Base-by-base conservation (phyloP, 2,797 vertebrate genomes). In the Urosaurus nigricauda region DNA sequence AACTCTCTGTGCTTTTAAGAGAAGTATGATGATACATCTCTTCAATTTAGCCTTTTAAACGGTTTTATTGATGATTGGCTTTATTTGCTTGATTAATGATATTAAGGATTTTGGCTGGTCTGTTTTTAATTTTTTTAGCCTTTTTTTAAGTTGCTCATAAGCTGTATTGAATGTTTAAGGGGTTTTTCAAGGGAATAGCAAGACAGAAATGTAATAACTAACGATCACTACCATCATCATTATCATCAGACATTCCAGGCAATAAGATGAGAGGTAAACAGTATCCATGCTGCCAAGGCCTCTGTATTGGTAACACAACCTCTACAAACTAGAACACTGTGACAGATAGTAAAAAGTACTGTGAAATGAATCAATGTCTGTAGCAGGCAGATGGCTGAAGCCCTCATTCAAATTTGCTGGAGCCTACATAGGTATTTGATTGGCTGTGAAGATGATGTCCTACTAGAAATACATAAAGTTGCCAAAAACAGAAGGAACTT, bases 241-340 rank as follows among this genome's bases (percentile, higher is more conserved):
- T 17, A 16, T 58, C 56, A 58, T 58, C 14, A 16, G 81, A 47
- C 40, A 60, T 2, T 43, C 12, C 14, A 89, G 84, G 90, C 91
- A 83, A 92, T 90, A 87, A 90, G 68, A 43, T 86, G 78, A 58
- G 65, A 91, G 65, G 78, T 4, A 75, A 87, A 4, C 65, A 6
- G 16, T 82, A 32, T 35, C 9, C 65, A 63, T 35, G 32, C n/a
- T 51, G 21, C 32, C 53, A 58, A 47, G 29, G 19, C 3, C 74
- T 78, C 60, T 13, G 29, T 51, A 60, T 63, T 35, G 13, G 53
- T 65, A 43, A 78, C 12, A 40, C 12, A 65, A 29, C 8, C 16
- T 43, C 29, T 53, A 83, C 4, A 88, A 68, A 78, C 26, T 37
- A 65, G 80, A 32, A 35, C 21, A 13, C 24, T 65, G 40, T 78